Evolutionary conservation across 2,113 vertebrate species (phyloP).

Genomic region (Halichoeres trimaculatus): DNA sequence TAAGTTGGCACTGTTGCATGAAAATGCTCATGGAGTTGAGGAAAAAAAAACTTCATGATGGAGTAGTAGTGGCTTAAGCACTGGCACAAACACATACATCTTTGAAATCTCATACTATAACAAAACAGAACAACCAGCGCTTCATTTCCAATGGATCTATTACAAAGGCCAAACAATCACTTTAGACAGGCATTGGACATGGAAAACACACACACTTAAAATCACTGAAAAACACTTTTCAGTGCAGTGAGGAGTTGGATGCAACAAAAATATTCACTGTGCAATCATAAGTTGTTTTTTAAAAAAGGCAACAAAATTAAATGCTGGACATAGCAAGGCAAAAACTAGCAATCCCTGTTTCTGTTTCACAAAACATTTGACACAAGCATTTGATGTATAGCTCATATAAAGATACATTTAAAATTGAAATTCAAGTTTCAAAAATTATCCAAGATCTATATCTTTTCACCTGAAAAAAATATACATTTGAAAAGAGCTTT

Average conservation of each 20-base stretch:
- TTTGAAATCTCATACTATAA: neutral
- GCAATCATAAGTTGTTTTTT: constrained; percentile 45
- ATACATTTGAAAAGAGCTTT: constrained; percentile 7
- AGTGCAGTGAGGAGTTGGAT: constrained; percentile 24
- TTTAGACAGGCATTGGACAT: constrained; percentile 39
- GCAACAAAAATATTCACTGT: constrained; percentile 45
- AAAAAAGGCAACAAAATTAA: constrained; percentile 72
- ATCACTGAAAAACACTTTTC: constrained; percentile 22
- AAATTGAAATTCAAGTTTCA: constrained; percentile 65
- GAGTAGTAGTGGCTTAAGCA: constrained; percentile 37
- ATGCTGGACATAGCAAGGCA: constrained; percentile 54
- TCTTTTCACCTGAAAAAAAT: constrained; percentile 13
- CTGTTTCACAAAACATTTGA: constrained; percentile 31
- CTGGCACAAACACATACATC: constrained; percentile 36
- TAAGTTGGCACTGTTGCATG: constrained; percentile 50
- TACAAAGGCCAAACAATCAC: constrained; percentile 58
- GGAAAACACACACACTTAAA: constrained; percentile 21
- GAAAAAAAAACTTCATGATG: constrained; percentile 1
- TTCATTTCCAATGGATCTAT: constrained; percentile 36
- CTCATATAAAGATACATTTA: constrained; percentile 40
- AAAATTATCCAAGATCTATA: constrained; percentile 7
- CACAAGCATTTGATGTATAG: constrained; percentile 52
- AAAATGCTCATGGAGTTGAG: constrained; percentile 6
- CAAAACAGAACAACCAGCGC: constrained; percentile 30
- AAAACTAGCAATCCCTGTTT: constrained; percentile 51